Evolutionary conservation across 2,797 vertebrate genomes (phyloP).

Genomic region (Psittacula echo): DNA sequence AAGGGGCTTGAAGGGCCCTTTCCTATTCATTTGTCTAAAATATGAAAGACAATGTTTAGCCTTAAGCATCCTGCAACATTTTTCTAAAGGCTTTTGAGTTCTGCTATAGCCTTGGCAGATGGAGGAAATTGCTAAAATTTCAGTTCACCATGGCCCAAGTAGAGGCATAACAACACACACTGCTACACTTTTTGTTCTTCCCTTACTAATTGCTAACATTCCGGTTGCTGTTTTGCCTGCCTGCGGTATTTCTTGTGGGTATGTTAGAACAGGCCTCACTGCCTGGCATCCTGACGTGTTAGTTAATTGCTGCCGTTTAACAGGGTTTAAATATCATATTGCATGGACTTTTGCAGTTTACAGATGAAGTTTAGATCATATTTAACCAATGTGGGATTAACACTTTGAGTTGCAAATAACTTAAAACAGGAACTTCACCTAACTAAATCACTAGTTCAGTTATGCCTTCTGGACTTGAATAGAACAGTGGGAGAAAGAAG

Average conservation of each 20-base stretch:
- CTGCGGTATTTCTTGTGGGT: neutral
- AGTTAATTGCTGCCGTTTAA: neutral
- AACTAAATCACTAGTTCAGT: neutral
- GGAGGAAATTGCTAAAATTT: neutral
- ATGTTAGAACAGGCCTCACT: neutral
- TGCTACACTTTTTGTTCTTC: neutral
- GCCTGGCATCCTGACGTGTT: neutral
- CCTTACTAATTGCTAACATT: neutral
- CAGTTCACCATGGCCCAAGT: neutral
- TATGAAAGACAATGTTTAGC: neutral
- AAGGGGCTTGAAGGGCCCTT: neutral
- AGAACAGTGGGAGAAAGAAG: neutral
- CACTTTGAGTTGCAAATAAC: neutral
- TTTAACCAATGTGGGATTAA: neutral
- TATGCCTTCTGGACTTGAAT: neutral
- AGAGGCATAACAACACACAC: neutral
- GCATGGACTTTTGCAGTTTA: neutral
- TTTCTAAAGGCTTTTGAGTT: neutral
- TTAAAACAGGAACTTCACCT: neutral
- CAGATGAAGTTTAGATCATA: neutral
- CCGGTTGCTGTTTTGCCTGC: rapidly evolving
- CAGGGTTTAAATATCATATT: neutral
- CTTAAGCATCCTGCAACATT: neutral
- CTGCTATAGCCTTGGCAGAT: neutral
- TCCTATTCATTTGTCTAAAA: neutral